These are phyloP conservation scores for Echinops telfairi DNA, from an alignment of 2,113 vertebrate species.

Conservation along the genomic window DNA sequence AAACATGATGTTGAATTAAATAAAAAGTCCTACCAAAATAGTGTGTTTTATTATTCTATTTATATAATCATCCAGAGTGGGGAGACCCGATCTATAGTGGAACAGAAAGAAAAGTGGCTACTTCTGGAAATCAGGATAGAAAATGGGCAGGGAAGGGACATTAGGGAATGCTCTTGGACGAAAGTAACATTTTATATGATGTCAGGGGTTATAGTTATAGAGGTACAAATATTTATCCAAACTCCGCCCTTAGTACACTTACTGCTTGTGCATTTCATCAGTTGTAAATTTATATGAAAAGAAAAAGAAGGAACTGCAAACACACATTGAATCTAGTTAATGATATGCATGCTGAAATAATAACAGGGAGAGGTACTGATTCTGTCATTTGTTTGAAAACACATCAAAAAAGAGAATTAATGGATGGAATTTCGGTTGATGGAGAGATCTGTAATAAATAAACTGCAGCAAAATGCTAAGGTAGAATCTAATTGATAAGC, in stretches of 20 bases:
- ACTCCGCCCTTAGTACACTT: background rate
- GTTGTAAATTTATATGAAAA: background rate
- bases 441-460: background rate
- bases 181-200: background rate
- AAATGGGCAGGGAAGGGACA: background rate
- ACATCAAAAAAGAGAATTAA: background rate
- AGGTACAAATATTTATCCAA: background rate
- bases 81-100: background rate
- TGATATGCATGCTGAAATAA: background rate
- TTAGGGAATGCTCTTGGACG: background rate
- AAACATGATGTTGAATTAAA: background rate
- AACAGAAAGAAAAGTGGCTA: background rate
- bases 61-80: too few relatives aligned
- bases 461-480: accelerated
- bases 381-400: background rate
- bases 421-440: background rate
- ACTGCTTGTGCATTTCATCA: background rate
- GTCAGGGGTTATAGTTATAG: background rate
- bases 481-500: background rate
- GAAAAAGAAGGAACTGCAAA: background rate
- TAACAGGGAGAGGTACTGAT: background rate
- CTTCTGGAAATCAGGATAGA: background rate
- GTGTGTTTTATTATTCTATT: background rate
- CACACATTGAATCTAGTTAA: background rate
- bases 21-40: background rate